Conservation (phyloP, 2,888 invertebrate genomes). For the Lepidocyrtinus sp. region DNA sequence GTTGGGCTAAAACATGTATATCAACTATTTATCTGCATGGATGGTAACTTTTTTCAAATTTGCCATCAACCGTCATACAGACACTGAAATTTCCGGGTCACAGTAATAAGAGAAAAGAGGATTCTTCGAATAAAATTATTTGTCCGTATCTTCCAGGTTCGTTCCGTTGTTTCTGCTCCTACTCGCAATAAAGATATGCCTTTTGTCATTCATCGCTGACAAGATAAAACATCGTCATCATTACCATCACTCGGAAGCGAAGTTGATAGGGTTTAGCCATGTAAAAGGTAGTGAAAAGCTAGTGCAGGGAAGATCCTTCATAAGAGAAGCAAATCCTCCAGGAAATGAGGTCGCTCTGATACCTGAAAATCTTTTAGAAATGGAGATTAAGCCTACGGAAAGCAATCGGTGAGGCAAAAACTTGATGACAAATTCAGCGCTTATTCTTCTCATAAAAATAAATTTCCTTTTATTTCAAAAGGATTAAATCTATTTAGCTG, state of each 20-base stretch:
- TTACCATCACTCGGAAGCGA: slow-evolving; percentile 14
- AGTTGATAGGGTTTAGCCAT: too few species aligned
- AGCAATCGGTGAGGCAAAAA: slow-evolving; percentile 41
- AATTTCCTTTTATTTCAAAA: too few species aligned
- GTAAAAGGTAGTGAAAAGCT: too few species aligned
- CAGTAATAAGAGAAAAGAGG: background rate
- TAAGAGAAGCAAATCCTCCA: background rate
- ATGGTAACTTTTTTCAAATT: slow-evolving; percentile 25
- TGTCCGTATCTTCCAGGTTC: slow-evolving; percentile 56
- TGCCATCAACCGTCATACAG: background rate
- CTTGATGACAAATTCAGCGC: too few species aligned
- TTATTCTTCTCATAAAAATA: too few species aligned
- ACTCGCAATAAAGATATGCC: slow-evolving; percentile 66
- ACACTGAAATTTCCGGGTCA: too few species aligned
- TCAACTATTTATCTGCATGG: slow-evolving; percentile 39
- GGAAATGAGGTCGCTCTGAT: slow-evolving; percentile 29
- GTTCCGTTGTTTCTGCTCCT: slow-evolving; percentile 64
- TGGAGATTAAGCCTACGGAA: slow-evolving; percentile 36
- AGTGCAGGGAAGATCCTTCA: background rate
- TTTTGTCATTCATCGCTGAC: slow-evolving; percentile 63
- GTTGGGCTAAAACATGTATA: slow-evolving; percentile 33
- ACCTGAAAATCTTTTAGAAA: slow-evolving; percentile 38
- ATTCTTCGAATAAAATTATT: background rate
- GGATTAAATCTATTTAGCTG: too few species aligned
- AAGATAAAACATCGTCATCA: slow-evolving; percentile 38